Evolutionary conservation across 2,113 vertebrate genomes (phyloP).

Genomic region (Pseudonaja textilis): DNA sequence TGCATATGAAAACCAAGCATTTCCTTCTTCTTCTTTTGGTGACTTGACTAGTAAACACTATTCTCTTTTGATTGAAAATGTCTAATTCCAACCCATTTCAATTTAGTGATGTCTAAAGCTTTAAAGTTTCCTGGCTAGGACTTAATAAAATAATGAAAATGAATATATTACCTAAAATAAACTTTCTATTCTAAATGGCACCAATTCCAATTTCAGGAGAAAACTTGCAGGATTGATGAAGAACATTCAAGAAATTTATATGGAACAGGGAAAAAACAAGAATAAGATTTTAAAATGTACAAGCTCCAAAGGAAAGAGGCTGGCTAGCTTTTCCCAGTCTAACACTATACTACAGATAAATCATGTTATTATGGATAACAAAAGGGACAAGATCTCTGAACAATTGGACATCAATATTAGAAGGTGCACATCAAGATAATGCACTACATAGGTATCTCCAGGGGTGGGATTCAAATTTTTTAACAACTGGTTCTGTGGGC

Average conservation of each 20-base stretch:
- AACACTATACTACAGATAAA: not conserved
- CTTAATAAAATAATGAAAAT: not conserved
- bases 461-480: too few species aligned
- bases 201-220: not conserved
- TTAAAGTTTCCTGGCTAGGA: not conserved
- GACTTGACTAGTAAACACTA: not conserved
- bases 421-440: not conserved
- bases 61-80: not conserved
- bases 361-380: not conserved
- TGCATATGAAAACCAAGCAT: not conserved
- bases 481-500: too few species aligned
- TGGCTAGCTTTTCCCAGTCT: not conserved
- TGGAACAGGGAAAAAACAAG: not conserved
- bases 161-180: not conserved
- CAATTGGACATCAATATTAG: not conserved
- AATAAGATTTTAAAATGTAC: not conserved
- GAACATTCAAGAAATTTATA: not conserved
- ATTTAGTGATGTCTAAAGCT: not conserved
- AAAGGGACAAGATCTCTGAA: not conserved
- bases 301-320: not conserved
- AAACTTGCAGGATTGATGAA: not conserved
- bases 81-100: not conserved
- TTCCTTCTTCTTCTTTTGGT: not conserved
- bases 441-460: not conserved
- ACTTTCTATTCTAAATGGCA: not conserved